Percentiles rank a stretch among this genome's conserved stretches.
phyloP scores from a whole-genome alignment of 2,113 vertebrate genomes.

The Seriola rivoliana region DNA sequence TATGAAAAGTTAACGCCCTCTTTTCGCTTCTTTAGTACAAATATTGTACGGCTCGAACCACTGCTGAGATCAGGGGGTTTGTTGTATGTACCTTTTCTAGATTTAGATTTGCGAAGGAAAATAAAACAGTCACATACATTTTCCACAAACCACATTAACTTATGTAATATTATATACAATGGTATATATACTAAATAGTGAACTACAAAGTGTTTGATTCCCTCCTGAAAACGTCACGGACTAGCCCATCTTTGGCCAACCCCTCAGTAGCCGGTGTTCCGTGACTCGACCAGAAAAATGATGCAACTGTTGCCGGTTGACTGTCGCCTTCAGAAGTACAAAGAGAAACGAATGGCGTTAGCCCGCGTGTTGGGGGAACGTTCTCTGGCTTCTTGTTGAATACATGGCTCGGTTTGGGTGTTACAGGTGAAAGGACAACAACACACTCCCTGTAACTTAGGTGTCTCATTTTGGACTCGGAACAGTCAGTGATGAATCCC shows the following conservation, averaged over 20 bases:
- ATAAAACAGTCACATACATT: neutral
- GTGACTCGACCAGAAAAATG: conserved; percentile 15
- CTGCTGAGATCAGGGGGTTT: accelerated
- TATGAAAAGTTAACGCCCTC: neutral
- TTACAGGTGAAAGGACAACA: neutral
- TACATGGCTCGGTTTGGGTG: neutral
- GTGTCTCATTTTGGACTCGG: neutral
- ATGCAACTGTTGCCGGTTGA: conserved; percentile 63
- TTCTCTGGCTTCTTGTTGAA: neutral
- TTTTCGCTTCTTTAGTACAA: neutral
- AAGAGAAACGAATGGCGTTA: neutral
- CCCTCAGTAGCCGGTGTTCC: conserved; percentile 15
- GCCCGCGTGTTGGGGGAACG: neutral
- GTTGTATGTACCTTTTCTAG: accelerated
- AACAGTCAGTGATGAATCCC: conserved; percentile 63
- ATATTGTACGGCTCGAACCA: neutral
- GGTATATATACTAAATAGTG: too few species aligned
- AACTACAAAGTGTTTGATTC: accelerated
- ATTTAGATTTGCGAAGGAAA: neutral
- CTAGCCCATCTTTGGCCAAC: neutral
- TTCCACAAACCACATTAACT: accelerated
- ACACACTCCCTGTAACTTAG: neutral
- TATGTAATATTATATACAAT: too few species aligned
- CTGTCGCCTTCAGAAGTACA: neutral
- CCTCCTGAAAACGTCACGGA: neutral